Evolutionary conservation across 2,888 invertebrate species (phyloP).

Genomic region (Idaea aversata): DNA sequence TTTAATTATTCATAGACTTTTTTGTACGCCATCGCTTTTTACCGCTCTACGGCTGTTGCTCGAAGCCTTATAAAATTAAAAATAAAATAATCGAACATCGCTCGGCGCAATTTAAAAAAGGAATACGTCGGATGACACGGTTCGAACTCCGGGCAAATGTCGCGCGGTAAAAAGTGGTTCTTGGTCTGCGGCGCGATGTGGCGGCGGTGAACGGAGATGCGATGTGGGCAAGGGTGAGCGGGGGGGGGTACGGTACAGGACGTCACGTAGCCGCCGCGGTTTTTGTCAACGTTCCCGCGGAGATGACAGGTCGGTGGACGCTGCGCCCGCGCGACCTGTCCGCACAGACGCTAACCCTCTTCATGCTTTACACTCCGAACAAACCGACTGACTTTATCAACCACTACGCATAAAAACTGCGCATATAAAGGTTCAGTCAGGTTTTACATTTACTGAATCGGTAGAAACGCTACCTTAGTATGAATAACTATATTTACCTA

Average conservation of each 20-base stretch:
- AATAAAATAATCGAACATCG: constrained; percentile 69
- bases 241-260: constrained; percentile 52
- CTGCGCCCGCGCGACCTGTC: constrained; percentile 65
- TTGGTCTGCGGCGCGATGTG: constrained; percentile 37
- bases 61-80: constrained; percentile 76
- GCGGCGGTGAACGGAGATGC: constrained; percentile 29
- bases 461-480: constrained; percentile 1
- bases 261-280: constrained; percentile 79
- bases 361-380: constrained; percentile 59
- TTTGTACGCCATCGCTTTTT: constrained; percentile 75
- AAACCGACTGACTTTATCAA: constrained; percentile 24
- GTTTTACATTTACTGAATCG: constrained; percentile 2
- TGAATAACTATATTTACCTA: neutral
- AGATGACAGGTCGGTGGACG: constrained; percentile 80
- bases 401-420: constrained; percentile 25
- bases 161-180: constrained; percentile 80
- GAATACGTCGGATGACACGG: constrained; percentile 80
- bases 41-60: constrained; percentile 65
- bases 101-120: constrained; percentile 77
- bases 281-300: constrained; percentile 80
- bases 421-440: neutral
- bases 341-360: constrained; percentile 49
- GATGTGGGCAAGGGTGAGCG: constrained; percentile 26
- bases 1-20: constrained; percentile 80
- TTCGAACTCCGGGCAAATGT: constrained; percentile 81